phyloP scores from a whole-genome alignment of 2,797 vertebrate genomes.

The Lycodopsis pacificus region DNA sequence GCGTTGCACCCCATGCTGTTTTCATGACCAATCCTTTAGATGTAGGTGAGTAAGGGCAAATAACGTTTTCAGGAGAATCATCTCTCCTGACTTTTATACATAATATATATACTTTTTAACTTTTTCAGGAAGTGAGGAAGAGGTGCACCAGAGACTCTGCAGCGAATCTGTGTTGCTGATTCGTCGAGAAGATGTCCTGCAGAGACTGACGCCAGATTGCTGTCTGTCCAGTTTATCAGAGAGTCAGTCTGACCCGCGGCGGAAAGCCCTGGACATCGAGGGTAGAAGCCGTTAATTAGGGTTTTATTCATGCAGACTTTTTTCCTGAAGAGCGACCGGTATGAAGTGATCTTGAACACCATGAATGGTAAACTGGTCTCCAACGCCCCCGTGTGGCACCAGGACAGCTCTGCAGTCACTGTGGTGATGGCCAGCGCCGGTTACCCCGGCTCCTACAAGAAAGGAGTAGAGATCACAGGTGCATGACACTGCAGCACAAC shows the following conservation, averaged over 20 bases:
- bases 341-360: too few relatives aligned
- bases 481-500: too few relatives aligned
- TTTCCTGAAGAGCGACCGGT: too few relatives aligned
- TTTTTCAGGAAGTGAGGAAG: slow-evolving; percentile 68
- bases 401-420: too few relatives aligned
- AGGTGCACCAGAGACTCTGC: slow-evolving; percentile 79
- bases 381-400: too few relatives aligned
- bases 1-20: slow-evolving; percentile 71
- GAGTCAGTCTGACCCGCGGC: slow-evolving; percentile 59
- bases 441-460: too few relatives aligned
- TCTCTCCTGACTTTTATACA: neutral
- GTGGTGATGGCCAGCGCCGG: too few relatives aligned
- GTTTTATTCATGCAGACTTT: neutral
- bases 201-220: slow-evolving; percentile 63
- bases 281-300: slow-evolving; percentile 55
- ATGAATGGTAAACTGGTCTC: too few relatives aligned
- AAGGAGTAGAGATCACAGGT: too few relatives aligned
- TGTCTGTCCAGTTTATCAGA: slow-evolving; percentile 62
- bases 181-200: slow-evolving; percentile 82
- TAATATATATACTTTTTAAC: neutral
- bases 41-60: slow-evolving; percentile 72
- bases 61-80: rapidly evolving
- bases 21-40: slow-evolving; percentile 87
- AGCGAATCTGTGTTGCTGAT: slow-evolving; percentile 84
- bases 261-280: slow-evolving; percentile 78